Evolutionary conservation across 1,140 invertebrate genomes (phyloP), one percentile per base, ranked within the genome.

Genomic region (Drosophila sp.): DNA sequence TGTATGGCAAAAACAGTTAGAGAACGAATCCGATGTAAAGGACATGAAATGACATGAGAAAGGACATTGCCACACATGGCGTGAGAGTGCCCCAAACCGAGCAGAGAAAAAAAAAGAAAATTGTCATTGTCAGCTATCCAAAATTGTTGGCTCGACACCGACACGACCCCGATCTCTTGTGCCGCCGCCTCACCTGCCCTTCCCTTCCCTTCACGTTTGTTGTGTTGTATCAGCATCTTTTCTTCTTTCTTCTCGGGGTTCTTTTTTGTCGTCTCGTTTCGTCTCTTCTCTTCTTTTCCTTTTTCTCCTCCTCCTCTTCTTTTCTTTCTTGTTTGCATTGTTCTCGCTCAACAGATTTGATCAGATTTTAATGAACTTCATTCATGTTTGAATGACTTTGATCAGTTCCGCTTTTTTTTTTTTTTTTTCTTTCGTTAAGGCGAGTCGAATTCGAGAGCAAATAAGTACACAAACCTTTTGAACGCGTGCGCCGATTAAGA

Each of bases 301-400:
- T 50, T 70, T 72, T 87, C 68, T 75, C 77, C 68, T 80, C 73
- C 89, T 89, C 6, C 29, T 44, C 10, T 30, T 58, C 70, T 73
- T 87, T 69, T 79, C 80, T 68, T 84, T 17, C 70, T 89, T 89
- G 84, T 89, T 89, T 89, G 83, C 77, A 90, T 90, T 90, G 87
- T 90, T 90, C 87, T 90, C 73, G 83, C 87, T 90, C 66, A 77
- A 83, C 69, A 83, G 83, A 83, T 90, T 90, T 90, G 87, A 90
- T 90, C 87, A 90, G 87, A 87, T 90, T 90, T 90, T 90, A 90
- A 90, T 90, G 87, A 90, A 90, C 87, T 90, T 90, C 87, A 90
- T 90, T 90, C 87, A 90, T 90, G 80, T 90, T 90, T 90, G 74
- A 90, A 90, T 90, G 87, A 90, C 87, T 90, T 90, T 90, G 87